Conservation (phyloP, 2,797 vertebrate species). For the Carduelis carduelis region DNA sequence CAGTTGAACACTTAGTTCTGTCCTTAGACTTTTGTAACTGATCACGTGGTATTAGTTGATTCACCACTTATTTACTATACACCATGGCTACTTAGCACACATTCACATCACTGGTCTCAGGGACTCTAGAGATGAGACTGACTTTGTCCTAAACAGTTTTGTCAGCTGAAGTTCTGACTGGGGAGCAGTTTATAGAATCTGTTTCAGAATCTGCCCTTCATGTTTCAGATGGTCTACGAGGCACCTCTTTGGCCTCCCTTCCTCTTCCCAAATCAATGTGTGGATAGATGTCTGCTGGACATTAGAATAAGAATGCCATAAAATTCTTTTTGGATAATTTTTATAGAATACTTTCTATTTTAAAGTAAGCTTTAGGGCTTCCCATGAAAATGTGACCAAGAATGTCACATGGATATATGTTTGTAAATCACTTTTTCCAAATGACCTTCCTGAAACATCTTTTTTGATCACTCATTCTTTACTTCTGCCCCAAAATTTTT, state of each 20-base stretch:
- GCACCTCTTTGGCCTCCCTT: background rate
- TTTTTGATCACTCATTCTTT: background rate
- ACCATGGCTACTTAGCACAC: background rate
- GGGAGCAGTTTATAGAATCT: background rate
- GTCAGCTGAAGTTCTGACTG: background rate
- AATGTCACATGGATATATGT: background rate
- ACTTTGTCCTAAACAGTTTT: background rate
- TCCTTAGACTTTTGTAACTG: background rate
- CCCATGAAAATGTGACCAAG: background rate
- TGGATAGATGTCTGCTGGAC: background rate
- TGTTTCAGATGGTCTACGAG: fast-evolving
- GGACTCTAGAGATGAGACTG: background rate
- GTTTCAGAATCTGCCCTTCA: background rate
- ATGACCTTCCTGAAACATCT: background rate
- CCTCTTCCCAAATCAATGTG: background rate
- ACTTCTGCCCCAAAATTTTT: background rate
- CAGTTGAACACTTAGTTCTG: background rate
- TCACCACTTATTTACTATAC: background rate
- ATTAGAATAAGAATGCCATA: background rate
- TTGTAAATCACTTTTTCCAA: background rate
- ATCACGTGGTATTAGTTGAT: background rate
- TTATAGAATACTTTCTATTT: background rate
- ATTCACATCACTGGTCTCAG: background rate
- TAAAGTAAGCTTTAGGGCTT: background rate
- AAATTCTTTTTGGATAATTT: background rate